phyloP scores from a whole-genome alignment of 2,113 vertebrate species.

The Tetraodon nigroviridis region DNA sequence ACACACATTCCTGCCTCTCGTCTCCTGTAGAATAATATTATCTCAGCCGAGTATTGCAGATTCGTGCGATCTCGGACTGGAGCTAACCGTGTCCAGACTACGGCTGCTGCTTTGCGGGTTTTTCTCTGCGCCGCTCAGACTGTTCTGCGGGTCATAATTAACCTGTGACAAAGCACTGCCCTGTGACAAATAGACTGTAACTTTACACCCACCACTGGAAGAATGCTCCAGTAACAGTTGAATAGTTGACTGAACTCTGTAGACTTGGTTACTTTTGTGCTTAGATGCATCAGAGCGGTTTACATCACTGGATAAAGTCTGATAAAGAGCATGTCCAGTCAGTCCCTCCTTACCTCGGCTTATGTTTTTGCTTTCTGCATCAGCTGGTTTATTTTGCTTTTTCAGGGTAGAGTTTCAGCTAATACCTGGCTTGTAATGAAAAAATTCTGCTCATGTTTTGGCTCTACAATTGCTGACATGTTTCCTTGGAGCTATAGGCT shows the following conservation, averaged over 20 bases:
- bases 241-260: too few species aligned
- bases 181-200: constrained; percentile 71
- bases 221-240: constrained; percentile 1
- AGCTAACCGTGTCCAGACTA: constrained; percentile 59
- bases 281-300: too few species aligned
- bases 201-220: constrained; percentile 29
- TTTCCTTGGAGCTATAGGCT: background rate
- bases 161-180: constrained; percentile 62
- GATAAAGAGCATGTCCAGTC: too few species aligned
- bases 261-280: too few species aligned
- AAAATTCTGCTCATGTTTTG: background rate
- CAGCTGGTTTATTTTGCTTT: background rate
- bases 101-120: constrained; percentile 32
- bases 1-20: constrained; percentile 21
- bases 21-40: constrained; percentile 55
- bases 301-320: too few species aligned
- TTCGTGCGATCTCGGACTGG: constrained; percentile 54
- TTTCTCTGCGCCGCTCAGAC: constrained; percentile 30
- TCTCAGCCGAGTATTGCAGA: constrained; percentile 29
- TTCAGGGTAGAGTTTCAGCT: background rate
- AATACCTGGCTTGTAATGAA: background rate
- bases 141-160: constrained; percentile 67
- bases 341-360: too few species aligned
- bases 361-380: background rate
- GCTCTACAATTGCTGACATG: background rate